Base-by-base conservation (phyloP, 2,797 vertebrate genomes). In the Clamator glandarius region DNA sequence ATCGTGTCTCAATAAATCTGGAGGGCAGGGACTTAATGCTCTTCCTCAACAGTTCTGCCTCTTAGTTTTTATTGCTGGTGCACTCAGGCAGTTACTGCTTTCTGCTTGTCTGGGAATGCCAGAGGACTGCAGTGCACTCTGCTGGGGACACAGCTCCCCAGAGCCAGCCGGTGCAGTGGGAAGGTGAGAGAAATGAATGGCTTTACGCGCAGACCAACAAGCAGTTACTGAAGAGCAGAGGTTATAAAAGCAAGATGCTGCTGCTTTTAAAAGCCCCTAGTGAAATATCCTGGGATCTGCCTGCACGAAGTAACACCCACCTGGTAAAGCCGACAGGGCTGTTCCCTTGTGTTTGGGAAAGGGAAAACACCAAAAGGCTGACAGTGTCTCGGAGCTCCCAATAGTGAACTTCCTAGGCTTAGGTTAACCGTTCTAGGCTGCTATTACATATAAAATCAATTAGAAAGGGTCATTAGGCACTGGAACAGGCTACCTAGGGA, bases 81-180 rank as follows among this genome's bases (percentile, higher is more conserved):
- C 55, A 15, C 36, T 24, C 16, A 21, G 64, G 55, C 52, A 36
- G 7, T 62, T 4, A 2, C 36, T 68, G 35, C 72, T 61, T 75
- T 39, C 76, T 69, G 33, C 83, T 92, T 68, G 78, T 70, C 50
- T 3, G 73, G 36, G 62, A 59, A 6, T 29, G 1, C 36, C 8
- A 3, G 14, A 51, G 70, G 74, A 16, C 35, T 68, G 8, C 63
- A 17, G 59, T 21, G 78, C 23, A 5, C n/a, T 35, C 55, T 69
- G 55, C 61, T 6, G 73, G 50, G 83, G n/a, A 84, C 10, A 4
- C 26, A 0, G 8, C 39, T 89, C 52, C 75, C 35, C 9, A 35
- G 51, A 73, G 68, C 21, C 8, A 0, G 33, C 42, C 8, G n/a
- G 0, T 55, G 15, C 44, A 29, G 3, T 2, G 62, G 81, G 48